Evolutionary conservation across 1,140 invertebrate genomes (phyloP), one percentile per base, ranked within the genome.

Genomic region (Calliphora vicina): DNA sequence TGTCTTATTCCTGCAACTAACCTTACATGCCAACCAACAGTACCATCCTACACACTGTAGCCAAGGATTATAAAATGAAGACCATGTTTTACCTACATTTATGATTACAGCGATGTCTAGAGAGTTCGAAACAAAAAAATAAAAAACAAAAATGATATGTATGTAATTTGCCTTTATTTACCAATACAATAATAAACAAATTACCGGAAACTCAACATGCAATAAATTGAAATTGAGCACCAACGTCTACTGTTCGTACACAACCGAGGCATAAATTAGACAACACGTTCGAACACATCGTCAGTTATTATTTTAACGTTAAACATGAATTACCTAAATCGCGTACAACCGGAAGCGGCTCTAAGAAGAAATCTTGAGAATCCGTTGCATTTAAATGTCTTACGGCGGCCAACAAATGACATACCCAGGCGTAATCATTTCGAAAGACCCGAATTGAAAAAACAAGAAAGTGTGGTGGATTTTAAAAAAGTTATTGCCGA

Each of bases 401-500:
- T 57, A 57, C 12, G 50, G 17, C 15, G 50, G 6, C 50, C 50
- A 57, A 17, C 13, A 57, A 17, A 57, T n/a, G 50, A 57, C 1
- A 57, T 57, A n/a, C 50, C 50, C 12, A 5, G 15, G 1, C 50
- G 50, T 17, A 57, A 57, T 57, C 15, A 57, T 57, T 57, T 57
- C 50, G 29, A 76, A 15, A 76, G n/a, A 76, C 27, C 73, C 10
- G 4, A 29, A 20, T n/a, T 35, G 9, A 17, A 35, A 17, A 76
- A 35, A 42, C 73, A 35, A 35, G 73, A 76, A 20, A 76, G 27
- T 76, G 1, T 5, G 5, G 73, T 76, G 6, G n/a, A 76, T 76
- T 78, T 80, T 27, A 80, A 80, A 83, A 17, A 25, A 3, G 25
- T 81, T 25, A 25, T 82, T 2, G 12, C 15, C 6, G n/a, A 80